Percentiles rank a stretch among this genome's conserved stretches.
These are phyloP conservation scores for Copidosoma aretas DNA, from an alignment of 2,888 invertebrate genomes.

Conservation along the genomic window DNA sequence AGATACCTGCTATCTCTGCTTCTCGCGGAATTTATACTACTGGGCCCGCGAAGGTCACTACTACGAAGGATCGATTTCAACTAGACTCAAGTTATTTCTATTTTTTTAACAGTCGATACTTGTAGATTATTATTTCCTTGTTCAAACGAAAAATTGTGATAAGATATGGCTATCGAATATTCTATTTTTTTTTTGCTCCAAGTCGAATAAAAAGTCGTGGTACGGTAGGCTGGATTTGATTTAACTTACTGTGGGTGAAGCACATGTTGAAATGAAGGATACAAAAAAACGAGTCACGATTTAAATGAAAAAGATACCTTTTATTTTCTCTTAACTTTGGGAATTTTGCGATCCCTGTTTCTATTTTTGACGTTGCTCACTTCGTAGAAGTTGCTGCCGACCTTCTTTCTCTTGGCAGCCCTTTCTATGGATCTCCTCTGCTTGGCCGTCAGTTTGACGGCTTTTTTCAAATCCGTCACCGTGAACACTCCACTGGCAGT, in stretches of 20 bases:
- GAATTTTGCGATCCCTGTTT: conserved; percentile 74
- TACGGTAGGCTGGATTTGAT: no score
- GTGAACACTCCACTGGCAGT: conserved; percentile 62
- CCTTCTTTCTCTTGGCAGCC: conserved; percentile 77
- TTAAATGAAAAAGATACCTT: background rate
- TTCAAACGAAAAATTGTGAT: no score
- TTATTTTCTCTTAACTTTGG: conserved; percentile 50
- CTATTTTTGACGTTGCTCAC: conserved; percentile 87
- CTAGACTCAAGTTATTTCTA: no score
- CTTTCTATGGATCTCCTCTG: conserved; percentile 78
- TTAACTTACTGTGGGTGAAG: no score
- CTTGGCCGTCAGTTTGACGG: conserved; percentile 75
- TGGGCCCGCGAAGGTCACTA: background rate
- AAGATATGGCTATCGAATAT: no score
- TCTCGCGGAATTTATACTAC: background rate
- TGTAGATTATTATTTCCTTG: no score
- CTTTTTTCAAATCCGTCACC: conserved; percentile 59
- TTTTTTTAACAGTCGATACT: no score
- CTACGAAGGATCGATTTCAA: no score
- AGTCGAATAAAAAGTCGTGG: no score
- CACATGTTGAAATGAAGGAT: conserved; percentile 1
- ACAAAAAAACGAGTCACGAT: background rate
- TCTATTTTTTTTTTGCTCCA: no score
- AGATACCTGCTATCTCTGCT: background rate
- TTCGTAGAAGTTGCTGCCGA: conserved; percentile 90